Conservation (phyloP, 2,888 invertebrate genomes). For the Andrena chrysosceles region DNA sequence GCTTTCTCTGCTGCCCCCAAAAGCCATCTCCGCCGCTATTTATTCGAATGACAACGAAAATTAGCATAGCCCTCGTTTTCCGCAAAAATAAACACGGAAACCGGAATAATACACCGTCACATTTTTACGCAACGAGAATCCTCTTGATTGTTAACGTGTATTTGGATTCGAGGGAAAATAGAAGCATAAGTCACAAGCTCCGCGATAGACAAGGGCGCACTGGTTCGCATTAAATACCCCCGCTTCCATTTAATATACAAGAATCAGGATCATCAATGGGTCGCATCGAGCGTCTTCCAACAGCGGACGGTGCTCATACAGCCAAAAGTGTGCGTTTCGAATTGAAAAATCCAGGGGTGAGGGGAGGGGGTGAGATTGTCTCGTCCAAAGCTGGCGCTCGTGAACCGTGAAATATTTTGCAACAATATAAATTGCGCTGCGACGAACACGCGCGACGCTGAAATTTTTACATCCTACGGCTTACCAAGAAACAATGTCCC, state of each 20-base stretch:
- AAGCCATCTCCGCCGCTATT: background rate
- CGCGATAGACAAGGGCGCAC: slow-evolving; percentile 5
- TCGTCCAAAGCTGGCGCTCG: background rate
- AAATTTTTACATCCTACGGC: slow-evolving; percentile 4
- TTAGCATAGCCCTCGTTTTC: slow-evolving; percentile 7
- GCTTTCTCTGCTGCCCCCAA: background rate
- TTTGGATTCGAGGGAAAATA: slow-evolving; percentile 13
- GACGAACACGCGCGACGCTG: background rate
- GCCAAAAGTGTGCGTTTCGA: slow-evolving; percentile 5
- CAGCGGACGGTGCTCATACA: background rate
- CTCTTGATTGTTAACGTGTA: slow-evolving; percentile 27
- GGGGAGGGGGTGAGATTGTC: background rate
- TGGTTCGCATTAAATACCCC: background rate
- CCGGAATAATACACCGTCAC: background rate
- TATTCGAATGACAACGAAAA: background rate
- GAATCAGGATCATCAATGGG: slow-evolving; percentile 10
- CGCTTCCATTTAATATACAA: slow-evolving; percentile 1
- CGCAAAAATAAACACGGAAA: slow-evolving; percentile 20
- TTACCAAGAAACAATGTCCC: background rate
- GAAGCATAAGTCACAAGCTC: slow-evolving; percentile 1
- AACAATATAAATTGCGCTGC: slow-evolving; percentile 16
- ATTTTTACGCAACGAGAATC: slow-evolving; percentile 28
- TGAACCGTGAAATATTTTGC: slow-evolving; percentile 17
- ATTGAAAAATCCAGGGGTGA: slow-evolving; percentile 13
- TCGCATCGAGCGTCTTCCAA: slow-evolving; percentile 7